Conservation (phyloP, 2,797 vertebrate species). For the Crypturellus tataupa region DNA sequence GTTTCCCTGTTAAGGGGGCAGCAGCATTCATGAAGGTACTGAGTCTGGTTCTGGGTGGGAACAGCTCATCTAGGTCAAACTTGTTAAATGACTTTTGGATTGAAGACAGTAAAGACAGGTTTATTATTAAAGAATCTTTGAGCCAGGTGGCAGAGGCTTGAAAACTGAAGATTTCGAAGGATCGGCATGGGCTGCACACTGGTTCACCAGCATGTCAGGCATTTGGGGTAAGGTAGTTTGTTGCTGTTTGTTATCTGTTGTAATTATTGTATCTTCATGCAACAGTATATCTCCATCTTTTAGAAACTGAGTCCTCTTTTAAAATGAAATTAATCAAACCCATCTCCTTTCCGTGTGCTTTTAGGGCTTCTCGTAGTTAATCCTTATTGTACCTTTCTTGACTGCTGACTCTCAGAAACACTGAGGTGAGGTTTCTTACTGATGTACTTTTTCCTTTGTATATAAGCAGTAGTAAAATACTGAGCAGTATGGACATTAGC, state of each 20-base stretch:
- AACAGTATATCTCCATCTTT: not conserved
- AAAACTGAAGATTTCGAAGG: not conserved
- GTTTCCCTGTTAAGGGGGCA: not conserved
- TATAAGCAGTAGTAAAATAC: not conserved
- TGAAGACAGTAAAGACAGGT: not conserved
- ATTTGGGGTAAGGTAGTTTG: not conserved
- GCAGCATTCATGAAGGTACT: not conserved
- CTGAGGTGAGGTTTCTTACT: not conserved
- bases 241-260: constrained; percentile 25
- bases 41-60: not conserved
- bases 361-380: not conserved
- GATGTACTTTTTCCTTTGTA: not conserved
- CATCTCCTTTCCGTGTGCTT: not conserved
- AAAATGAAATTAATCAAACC: not conserved
- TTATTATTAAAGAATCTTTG: constrained; percentile 10
- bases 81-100: not conserved
- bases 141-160: not conserved
- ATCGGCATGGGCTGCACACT: not conserved
- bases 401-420: not conserved
- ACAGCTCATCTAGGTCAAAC: not conserved
- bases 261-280: constrained; percentile 44
- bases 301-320: constrained; percentile 35
- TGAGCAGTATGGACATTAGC: not conserved
- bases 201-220: not conserved
- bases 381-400: not conserved